Evolutionary conservation across 2,797 vertebrate species (phyloP).

Genomic region (Percopsis omiscomaycus): DNA sequence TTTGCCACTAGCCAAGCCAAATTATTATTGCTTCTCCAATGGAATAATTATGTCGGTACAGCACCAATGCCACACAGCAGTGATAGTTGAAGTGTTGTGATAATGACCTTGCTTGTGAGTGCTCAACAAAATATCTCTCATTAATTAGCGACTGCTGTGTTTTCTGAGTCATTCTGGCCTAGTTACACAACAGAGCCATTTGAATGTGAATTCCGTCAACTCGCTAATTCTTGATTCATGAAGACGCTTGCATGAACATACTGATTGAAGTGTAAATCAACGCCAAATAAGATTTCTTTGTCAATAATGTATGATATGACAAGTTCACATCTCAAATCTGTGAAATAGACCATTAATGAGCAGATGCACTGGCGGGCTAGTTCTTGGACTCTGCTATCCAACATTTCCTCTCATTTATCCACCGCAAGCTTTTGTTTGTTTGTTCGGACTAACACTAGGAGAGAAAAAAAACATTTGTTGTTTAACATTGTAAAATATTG

Average conservation of each 20-base stretch:
- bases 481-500: too few species aligned
- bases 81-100: constrained; percentile 61
- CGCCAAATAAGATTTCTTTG: too few species aligned
- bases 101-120: constrained; percentile 70
- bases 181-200: constrained; percentile 44
- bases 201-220: constrained; percentile 37
- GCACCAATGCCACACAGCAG: constrained; percentile 42
- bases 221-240: constrained; percentile 4
- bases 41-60: constrained; percentile 52
- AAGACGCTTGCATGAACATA: background rate
- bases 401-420: constrained; percentile 19
- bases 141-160: constrained; percentile 69
- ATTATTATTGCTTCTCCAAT: constrained; percentile 21
- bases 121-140: constrained; percentile 53
- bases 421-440: constrained; percentile 31
- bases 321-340: background rate
- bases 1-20: constrained; percentile 44
- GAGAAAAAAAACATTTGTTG: too few species aligned
- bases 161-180: constrained; percentile 65
- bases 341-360: too few species aligned
- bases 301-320: too few species aligned
- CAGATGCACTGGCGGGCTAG: constrained; percentile 30
- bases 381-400: constrained; percentile 24
- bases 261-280: too few species aligned
- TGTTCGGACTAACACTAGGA: too few species aligned